Percentiles rank a stretch among this genome's conserved stretches.
phyloP scores from a whole-genome alignment of 2,797 vertebrate species.

The Vireo griseus region DNA sequence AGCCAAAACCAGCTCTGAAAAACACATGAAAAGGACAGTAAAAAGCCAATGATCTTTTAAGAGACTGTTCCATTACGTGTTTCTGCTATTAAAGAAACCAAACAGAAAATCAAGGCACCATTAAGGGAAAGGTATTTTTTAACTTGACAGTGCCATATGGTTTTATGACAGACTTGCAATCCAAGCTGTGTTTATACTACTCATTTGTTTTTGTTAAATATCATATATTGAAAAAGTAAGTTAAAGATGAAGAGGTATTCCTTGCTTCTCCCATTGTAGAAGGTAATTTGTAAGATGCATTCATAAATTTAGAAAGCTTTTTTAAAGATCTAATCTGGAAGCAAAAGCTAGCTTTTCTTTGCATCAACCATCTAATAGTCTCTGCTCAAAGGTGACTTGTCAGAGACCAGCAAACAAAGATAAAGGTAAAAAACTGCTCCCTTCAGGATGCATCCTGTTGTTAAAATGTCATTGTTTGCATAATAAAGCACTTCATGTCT shows the following conservation, averaged over 20 bases:
- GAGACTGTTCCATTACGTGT: neutral
- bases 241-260: neutral
- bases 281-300: neutral
- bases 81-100: neutral
- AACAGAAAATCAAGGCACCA: neutral
- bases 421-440: neutral
- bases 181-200: neutral
- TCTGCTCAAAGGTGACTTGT: neutral
- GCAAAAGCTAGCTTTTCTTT: neutral
- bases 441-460: neutral
- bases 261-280: neutral
- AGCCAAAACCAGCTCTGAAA: neutral
- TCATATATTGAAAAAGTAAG: neutral
- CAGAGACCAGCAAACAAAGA: neutral
- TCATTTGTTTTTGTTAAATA: neutral
- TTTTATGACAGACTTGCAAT: neutral
- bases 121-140: neutral
- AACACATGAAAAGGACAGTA: neutral
- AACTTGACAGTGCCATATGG: neutral
- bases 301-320: neutral
- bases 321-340: neutral
- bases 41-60: neutral
- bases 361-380: neutral
- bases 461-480: constrained; percentile 20
- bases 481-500: neutral